Evolutionary conservation across 1,140 invertebrate species (phyloP), one percentile per base, ranked within the genome.

Genomic region (Orussus abietinus): DNA sequence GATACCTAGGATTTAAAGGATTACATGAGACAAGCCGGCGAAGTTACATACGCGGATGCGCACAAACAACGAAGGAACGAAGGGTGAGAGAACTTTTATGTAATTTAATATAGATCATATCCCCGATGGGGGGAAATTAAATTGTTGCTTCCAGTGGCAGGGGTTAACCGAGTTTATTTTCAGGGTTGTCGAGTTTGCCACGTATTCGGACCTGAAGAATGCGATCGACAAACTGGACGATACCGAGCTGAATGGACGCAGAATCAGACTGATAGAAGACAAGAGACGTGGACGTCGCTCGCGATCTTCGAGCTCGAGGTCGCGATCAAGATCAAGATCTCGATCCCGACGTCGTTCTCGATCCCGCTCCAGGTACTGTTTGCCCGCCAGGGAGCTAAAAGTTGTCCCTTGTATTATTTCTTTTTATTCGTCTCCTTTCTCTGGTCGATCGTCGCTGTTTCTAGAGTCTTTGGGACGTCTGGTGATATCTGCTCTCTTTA

Each of bases 31-130:
- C 90, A 96, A 75, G 94, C 94, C 62, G 96, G 96, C 41, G 96
- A 98, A 80, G 96, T 99, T 3, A 98, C 95, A 25, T 99, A 97
- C 72, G 96, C 96, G 51, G 95, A 99, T 85, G 96, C 96, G 11
- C 96, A 98, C 65, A 96, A 97, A 66, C 88, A 94, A 62, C 83
- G 88, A 36, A 83, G 88, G 54, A 97, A 98, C 80, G 94, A 98
- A 82, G 96, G 94, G 94, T 98, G 74, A 81, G 82, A n/a, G n/a
- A n/a, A n/a, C n/a, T n/a, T n/a, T n/a, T n/a, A n/a, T n/a, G n/a
- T n/a, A n/a, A n/a, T n/a, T n/a, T n/a, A n/a, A n/a, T n/a, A n/a
- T n/a, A n/a, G n/a, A n/a, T n/a, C n/a, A n/a, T n/a, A n/a, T n/a
- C n/a, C n/a, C n/a, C n/a, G n/a, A n/a, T n/a, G n/a, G n/a, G n/a